Percentiles rank a stretch among this genome's conserved stretches.
These are phyloP conservation scores for Parambassis ranga DNA, from an alignment of 2,797 vertebrate genomes.

Conservation along the genomic window DNA sequence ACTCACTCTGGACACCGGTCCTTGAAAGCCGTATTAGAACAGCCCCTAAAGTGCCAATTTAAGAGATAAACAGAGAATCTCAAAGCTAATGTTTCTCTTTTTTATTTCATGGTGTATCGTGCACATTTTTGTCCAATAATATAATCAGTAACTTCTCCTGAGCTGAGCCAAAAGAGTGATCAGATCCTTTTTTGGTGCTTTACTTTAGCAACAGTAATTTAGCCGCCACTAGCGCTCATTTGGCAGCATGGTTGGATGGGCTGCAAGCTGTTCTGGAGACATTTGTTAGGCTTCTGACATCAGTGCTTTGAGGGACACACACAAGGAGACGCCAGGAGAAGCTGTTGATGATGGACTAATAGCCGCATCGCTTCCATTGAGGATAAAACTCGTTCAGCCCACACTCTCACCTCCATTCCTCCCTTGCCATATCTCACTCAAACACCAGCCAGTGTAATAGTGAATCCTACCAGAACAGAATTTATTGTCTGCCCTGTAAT, in stretches of 20 bases:
- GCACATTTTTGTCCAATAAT: background rate
- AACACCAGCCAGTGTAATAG: constrained; percentile 40
- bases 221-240: constrained; percentile 36
- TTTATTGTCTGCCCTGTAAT: constrained; percentile 69
- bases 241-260: constrained; percentile 43
- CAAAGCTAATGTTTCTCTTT: too few species aligned
- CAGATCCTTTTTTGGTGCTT: constrained; percentile 15
- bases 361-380: background rate
- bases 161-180: constrained; percentile 10
- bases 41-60: too few species aligned
- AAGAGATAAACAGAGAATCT: too few species aligned
- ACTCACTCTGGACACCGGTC: too few species aligned
- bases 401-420: background rate
- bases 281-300: constrained; percentile 28
- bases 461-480: constrained; percentile 27
- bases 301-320: constrained; percentile 8
- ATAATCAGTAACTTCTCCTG: constrained; percentile 1
- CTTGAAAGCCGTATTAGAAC: too few species aligned
- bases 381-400: background rate
- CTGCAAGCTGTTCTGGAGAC: constrained; percentile 54
- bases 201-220: constrained; percentile 45
- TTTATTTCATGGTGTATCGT: background rate
- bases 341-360: background rate
- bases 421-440: constrained; percentile 35
- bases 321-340: background rate